These are phyloP conservation scores for Ferdinandea cuprea DNA, from an alignment of 2,888 invertebrate genomes.

Conservation along the genomic window DNA sequence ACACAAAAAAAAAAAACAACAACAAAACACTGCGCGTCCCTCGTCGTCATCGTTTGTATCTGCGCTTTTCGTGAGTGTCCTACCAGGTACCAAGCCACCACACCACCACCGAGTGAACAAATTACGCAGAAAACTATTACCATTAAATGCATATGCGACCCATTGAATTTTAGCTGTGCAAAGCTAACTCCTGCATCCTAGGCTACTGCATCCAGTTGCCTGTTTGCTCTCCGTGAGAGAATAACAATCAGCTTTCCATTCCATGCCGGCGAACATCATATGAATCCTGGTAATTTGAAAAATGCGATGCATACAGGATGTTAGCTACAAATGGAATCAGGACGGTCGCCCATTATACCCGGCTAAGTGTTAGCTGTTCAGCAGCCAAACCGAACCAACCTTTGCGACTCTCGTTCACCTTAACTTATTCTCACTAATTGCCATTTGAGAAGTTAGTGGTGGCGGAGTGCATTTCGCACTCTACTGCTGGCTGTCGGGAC, in stretches of 20 bases:
- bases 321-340: constrained; percentile 34
- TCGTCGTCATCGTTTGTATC: constrained; percentile 48
- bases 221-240: constrained; percentile 46
- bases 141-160: constrained; percentile 82
- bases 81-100: constrained; percentile 7
- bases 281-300: constrained; percentile 50
- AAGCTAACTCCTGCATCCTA: constrained; percentile 5
- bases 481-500: not conserved
- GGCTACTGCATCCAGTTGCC: constrained; percentile 11
- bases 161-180: constrained; percentile 70
- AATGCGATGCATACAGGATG: constrained; percentile 43
- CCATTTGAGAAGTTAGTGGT: constrained; percentile 60
- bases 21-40: constrained; percentile 34
- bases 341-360: constrained; percentile 21
- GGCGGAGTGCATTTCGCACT: constrained; percentile 51
- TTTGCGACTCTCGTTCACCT: constrained; percentile 27
- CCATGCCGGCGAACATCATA: constrained; percentile 13
- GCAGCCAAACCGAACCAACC: too few species aligned
- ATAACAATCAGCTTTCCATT: constrained; percentile 14
- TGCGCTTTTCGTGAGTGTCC: constrained; percentile 6
- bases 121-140: constrained; percentile 83
- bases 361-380: constrained; percentile 35
- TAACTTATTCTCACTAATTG: constrained; percentile 66
- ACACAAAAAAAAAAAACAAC: constrained; percentile 39
- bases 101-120: constrained; percentile 77